Evolutionary conservation across 1,140 invertebrate genomes (phyloP), one percentile per base, ranked within the genome.

Genomic region (Leptinotarsa texana): DNA sequence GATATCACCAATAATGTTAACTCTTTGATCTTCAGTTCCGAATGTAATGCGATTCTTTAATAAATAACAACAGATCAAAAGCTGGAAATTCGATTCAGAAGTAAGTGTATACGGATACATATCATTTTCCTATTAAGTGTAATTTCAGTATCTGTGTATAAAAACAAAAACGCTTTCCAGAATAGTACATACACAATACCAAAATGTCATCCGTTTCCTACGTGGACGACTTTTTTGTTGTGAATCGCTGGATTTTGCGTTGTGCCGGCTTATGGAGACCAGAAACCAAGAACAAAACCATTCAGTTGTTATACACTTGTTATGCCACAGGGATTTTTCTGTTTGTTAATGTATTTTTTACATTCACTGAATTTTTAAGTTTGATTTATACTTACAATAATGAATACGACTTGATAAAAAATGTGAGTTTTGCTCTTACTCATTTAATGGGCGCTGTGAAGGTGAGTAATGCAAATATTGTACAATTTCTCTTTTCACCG

Each of bases 401-500:
- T 73, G 49, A 79, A 47, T 75, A 79, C 47, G 75, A 77, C 13
- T 75, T 83, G 13, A 83, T 83, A 18, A 83, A 83, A 69, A 82
- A 82, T 72, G 72, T 83, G 1, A 82, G 80, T 69, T 82, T 80
- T 74, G 78, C 78, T 24, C 49, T 83, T 17, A 83, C 81, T 1
- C 81, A 82, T 68, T 75, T 83, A 13, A 81, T 83, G 82, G 81
- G 82, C 5, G 79, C 81, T 13, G 71, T 81, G 11, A 83, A 83
- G 71, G 78, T 70, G 49, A 70, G 49, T 70, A 65, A 17, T 21
- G 21, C 15, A 62, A 62, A 17, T 21, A 62, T 62, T 62, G 8
- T n/a, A 62, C 15, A 62, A n/a, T 62, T 62, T 62, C 61, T 21
- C 8, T 33, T 42, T 42, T 42, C 4, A 42, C 33, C 8, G 8